These are phyloP conservation scores for Meghimatium bilineatum DNA, from an alignment of 2,888 invertebrate species.

Conservation along the genomic window DNA sequence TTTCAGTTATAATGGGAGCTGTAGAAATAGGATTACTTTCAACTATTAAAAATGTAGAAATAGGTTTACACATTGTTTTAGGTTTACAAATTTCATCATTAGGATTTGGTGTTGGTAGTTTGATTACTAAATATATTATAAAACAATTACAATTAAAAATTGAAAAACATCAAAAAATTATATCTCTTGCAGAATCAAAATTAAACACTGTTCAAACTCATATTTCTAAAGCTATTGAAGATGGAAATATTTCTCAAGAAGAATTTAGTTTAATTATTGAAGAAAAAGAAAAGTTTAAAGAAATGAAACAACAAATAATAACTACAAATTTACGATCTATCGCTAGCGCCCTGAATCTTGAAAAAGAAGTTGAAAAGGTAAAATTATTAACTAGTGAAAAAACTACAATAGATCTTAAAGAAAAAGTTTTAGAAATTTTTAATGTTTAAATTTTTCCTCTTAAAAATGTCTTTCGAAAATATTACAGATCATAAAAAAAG, in stretches of 20 bases:
- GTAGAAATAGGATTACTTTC: slow-evolving; percentile 17
- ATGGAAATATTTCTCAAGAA: slow-evolving; percentile 9
- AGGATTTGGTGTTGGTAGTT: slow-evolving; percentile 15
- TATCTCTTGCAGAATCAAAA: slow-evolving; percentile 7
- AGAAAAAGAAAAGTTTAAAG: slow-evolving; percentile 16
- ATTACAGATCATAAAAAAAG: background rate
- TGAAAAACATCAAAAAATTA: slow-evolving; percentile 8
- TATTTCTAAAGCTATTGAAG: slow-evolving; percentile 17
- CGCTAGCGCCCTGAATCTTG: no score
- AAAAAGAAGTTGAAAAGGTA: background rate
- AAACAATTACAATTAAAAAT: slow-evolving; percentile 8
- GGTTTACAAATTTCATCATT: slow-evolving; percentile 27
- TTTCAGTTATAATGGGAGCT: background rate
- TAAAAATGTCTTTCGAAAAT: slow-evolving; percentile 26
- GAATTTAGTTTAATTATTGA: slow-evolving; percentile 6
- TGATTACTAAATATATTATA: slow-evolving; percentile 1
- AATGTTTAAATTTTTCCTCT: background rate
- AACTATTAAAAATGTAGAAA: background rate
- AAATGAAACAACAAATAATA: slow-evolving; percentile 16
- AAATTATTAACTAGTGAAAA: background rate
- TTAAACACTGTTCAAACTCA: slow-evolving; percentile 5
- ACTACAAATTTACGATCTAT: no score
- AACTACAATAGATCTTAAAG: slow-evolving; percentile 6
- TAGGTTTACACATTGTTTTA: no score
- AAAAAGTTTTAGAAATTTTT: background rate